Evolutionary conservation across 2,797 vertebrate genomes (phyloP).

Genomic region (Cyclopterus lumpus): DNA sequence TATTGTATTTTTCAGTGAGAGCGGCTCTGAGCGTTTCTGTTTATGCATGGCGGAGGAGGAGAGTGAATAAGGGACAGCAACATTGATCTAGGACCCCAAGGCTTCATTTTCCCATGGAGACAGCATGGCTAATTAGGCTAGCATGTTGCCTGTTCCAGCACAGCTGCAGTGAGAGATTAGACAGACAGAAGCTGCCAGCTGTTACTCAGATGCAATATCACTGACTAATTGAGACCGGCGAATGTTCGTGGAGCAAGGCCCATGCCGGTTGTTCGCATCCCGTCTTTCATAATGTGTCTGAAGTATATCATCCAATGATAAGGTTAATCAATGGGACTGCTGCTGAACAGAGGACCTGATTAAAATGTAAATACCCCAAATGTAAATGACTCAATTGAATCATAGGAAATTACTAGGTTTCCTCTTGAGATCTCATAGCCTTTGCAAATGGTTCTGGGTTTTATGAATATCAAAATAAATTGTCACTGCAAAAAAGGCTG

Average conservation of each 20-base stretch:
- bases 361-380: constrained; percentile 81
- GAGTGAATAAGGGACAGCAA: constrained; percentile 75
- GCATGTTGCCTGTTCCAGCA: constrained; percentile 83
- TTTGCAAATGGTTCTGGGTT: constrained; percentile 33
- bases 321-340: constrained; percentile 83
- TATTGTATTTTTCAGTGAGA: constrained; percentile 44
- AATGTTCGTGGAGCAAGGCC: constrained; percentile 75
- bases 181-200: constrained; percentile 86
- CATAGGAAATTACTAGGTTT: constrained; percentile 60
- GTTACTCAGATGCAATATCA: constrained; percentile 84
- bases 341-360: constrained; percentile 77
- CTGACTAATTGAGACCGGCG: constrained; percentile 85
- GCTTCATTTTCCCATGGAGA: constrained; percentile 84
- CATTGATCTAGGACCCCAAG: constrained; percentile 83
- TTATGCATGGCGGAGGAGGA: constrained; percentile 61
- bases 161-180: constrained; percentile 88
- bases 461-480: constrained; percentile 20
- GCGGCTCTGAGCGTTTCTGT: constrained; percentile 53
- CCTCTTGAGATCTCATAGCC: constrained; percentile 53
- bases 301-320: constrained; percentile 80
- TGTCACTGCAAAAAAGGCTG: background rate
- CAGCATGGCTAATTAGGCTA: constrained; percentile 87
- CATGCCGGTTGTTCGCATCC: constrained; percentile 65
- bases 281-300: constrained; percentile 74
- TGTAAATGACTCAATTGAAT: constrained; percentile 75